Conservation (phyloP, 1,140 invertebrate species). For the Scylla paramamosain region DNA sequence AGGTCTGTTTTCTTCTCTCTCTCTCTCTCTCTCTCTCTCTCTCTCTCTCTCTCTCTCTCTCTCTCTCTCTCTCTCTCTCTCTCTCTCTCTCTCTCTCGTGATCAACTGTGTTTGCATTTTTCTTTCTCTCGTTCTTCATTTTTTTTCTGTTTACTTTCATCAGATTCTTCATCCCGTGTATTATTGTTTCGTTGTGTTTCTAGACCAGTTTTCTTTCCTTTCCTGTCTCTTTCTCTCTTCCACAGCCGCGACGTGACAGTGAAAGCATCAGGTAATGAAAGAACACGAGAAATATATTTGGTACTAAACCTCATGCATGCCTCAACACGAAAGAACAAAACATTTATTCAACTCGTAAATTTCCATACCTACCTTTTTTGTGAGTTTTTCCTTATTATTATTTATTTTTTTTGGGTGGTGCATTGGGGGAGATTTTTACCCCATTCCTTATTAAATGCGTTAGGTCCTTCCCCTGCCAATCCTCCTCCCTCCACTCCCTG, state of each 20-base stretch:
- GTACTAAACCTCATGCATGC: neutral
- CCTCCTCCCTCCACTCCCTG: neutral
- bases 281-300: neutral
- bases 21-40: too few relatives aligned
- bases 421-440: neutral
- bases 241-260: too few relatives aligned
- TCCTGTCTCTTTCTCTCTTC: neutral
- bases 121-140: neutral
- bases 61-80: too few relatives aligned
- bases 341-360: neutral
- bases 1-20: too few relatives aligned
- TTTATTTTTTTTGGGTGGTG: neutral
- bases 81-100: neutral
- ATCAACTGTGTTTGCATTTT: neutral
- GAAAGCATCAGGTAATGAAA: too few relatives aligned
- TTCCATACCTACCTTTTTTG: neutral
- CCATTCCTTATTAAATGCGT: neutral
- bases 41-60: too few relatives aligned
- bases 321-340: too few relatives aligned
- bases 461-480: neutral
- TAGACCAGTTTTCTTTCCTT: neutral
- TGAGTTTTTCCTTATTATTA: neutral
- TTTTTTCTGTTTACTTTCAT: neutral
- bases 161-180: neutral
- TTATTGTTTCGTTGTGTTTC: neutral